Percentiles rank a stretch among this genome's conserved stretches.
These are phyloP conservation scores for Iphiclides podalirius DNA, from an alignment of 2,888 invertebrate species.

Conservation along the genomic window DNA sequence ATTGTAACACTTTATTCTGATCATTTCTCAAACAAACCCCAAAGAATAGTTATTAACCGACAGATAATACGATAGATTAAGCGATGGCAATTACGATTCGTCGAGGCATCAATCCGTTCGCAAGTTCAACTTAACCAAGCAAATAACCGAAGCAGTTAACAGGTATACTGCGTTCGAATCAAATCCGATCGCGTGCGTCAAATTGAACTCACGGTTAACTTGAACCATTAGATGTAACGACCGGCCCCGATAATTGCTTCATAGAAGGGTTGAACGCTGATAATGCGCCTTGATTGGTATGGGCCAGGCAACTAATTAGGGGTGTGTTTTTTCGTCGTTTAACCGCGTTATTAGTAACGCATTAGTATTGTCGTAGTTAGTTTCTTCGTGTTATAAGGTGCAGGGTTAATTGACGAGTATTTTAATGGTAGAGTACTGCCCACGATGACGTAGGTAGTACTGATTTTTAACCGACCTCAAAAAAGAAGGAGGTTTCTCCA, in stretches of 20 bases:
- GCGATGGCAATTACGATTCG: neutral
- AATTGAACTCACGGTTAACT: constrained; percentile 43
- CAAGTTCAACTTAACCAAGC: neutral
- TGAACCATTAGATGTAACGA: constrained; percentile 59
- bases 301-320: constrained; percentile 45
- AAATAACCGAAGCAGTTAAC: constrained; percentile 11
- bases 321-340: constrained; percentile 34
- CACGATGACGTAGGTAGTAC: too few relatives aligned
- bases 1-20: too few relatives aligned
- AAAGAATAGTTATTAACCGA: neutral
- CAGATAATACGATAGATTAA: neutral
- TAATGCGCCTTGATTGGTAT: constrained; percentile 52
- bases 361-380: constrained; percentile 1
- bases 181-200: constrained; percentile 57
- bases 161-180: constrained; percentile 21
- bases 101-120: neutral
- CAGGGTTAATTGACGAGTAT: neutral
- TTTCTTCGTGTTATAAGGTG: neutral
- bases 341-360: constrained; percentile 11
- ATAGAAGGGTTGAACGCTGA: constrained; percentile 62
- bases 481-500: too few relatives aligned
- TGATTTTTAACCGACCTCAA: too few relatives aligned
- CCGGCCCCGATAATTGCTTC: constrained; percentile 61
- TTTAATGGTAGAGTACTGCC: too few relatives aligned
- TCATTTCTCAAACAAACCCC: too few relatives aligned